Conservation (phyloP, 2,797 vertebrate species). For the Eulemur albifrons region DNA sequence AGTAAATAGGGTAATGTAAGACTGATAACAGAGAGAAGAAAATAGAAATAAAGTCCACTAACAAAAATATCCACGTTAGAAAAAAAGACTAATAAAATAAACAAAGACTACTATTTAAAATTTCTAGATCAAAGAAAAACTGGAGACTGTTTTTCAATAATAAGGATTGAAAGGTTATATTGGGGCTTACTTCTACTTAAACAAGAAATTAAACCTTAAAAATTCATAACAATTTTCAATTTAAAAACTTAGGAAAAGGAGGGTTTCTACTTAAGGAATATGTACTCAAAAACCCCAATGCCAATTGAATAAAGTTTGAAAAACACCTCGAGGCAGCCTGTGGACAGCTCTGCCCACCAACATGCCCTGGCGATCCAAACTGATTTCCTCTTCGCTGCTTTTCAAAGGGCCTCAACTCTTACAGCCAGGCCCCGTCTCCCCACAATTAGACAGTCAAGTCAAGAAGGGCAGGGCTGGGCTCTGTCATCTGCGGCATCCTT, state of each 20-base stretch:
- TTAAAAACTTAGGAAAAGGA: background rate
- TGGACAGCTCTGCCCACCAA: background rate
- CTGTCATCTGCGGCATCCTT: background rate
- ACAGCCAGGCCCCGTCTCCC: background rate
- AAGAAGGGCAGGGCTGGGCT: background rate
- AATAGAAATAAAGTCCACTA: background rate
- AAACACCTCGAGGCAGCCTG: background rate
- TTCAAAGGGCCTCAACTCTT: background rate
- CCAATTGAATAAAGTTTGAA: background rate
- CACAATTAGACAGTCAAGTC: background rate
- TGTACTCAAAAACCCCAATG: background rate
- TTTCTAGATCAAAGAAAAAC: background rate
- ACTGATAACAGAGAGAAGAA: background rate
- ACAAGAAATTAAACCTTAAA: background rate
- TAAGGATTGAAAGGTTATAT: background rate
- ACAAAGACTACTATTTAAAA: background rate
- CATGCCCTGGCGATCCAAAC: background rate
- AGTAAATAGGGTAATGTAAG: background rate
- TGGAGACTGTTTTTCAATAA: background rate
- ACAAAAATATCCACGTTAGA: background rate
- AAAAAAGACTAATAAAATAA: background rate
- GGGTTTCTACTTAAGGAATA: background rate
- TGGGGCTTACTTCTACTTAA: conserved; percentile 5
- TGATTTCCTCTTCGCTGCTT: background rate
- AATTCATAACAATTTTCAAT: background rate